These are phyloP conservation scores for Oreochromis niloticus DNA, from an alignment of 2,113 vertebrate genomes.

Conservation along the genomic window DNA sequence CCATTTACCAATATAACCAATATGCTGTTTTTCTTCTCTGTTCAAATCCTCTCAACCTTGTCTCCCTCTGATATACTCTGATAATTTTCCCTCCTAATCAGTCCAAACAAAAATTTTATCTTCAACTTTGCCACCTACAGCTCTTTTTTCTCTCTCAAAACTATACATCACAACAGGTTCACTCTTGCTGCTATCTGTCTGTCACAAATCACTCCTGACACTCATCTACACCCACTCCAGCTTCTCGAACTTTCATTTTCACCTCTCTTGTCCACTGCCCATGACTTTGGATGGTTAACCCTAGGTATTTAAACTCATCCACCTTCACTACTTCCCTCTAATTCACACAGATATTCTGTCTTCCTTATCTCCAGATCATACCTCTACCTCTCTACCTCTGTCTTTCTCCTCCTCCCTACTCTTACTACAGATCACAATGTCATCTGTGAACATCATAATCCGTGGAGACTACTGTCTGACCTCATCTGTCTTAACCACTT, in stretches of 20 bases:
- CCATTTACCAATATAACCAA: not conserved
- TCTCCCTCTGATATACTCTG: not conserved
- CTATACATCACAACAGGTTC: not conserved
- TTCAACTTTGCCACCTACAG: not conserved
- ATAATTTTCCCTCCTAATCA: not conserved
- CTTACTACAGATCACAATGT: not conserved
- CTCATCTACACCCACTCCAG: not conserved
- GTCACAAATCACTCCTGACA: not conserved
- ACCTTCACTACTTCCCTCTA: not conserved
- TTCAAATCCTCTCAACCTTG: not conserved
- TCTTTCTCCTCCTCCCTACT: not conserved
- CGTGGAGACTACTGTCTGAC: not conserved
- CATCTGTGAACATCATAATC: not conserved
- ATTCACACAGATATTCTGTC: not conserved
- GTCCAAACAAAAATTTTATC: not conserved
- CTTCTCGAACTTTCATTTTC: not conserved
- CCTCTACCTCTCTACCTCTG: not conserved
- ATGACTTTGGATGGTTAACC: not conserved
- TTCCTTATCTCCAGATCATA: not conserved
- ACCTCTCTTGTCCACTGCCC: not conserved
- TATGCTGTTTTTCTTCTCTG: not conserved
- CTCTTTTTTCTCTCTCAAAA: not conserved
- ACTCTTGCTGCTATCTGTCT: not conserved
- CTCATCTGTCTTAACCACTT: not conserved
- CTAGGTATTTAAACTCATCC: not conserved